phyloP scores from a whole-genome alignment of 1,140 invertebrate species.

The Lutraria rhynchaena region DNA sequence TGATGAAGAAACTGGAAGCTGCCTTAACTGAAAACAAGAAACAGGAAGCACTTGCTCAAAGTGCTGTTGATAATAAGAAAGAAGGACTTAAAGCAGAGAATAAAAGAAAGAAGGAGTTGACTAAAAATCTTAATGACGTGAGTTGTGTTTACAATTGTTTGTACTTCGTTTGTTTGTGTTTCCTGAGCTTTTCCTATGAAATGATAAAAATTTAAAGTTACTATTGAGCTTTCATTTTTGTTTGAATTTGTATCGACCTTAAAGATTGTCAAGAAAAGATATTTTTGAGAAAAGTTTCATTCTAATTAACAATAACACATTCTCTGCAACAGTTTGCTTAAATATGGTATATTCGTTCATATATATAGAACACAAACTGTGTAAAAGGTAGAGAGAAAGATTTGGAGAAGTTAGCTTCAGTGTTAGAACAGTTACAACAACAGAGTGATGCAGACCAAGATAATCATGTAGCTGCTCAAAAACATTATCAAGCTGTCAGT shows the following conservation, averaged over 20 bases:
- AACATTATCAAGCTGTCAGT: slow-evolving; percentile 91
- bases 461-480: slow-evolving; percentile 88
- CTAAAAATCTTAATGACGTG: slow-evolving; percentile 87
- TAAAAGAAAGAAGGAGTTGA: slow-evolving; percentile 87
- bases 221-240: too few species aligned
- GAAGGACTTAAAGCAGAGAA: slow-evolving; percentile 88
- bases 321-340: too few species aligned
- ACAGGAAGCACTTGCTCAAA: slow-evolving; percentile 87
- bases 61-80: slow-evolving; percentile 87
- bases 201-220: too few species aligned
- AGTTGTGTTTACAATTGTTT: slow-evolving; percentile 28
- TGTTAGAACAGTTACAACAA: slow-evolving; percentile 88
- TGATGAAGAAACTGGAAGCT: slow-evolving; percentile 87
- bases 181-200: too few species aligned
- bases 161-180: too few species aligned
- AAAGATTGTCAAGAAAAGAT: too few species aligned
- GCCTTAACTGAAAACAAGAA: slow-evolving; percentile 87
- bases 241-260: too few species aligned
- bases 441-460: slow-evolving; percentile 87
- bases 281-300: too few species aligned
- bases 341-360: neutral
- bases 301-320: too few species aligned
- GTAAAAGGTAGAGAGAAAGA: slow-evolving; percentile 84
- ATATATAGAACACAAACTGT: slow-evolving; percentile 38
- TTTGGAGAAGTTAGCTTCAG: slow-evolving; percentile 86